phyloP scores from a whole-genome alignment of 2,797 vertebrate species.

The Peromyscus eremicus region DNA sequence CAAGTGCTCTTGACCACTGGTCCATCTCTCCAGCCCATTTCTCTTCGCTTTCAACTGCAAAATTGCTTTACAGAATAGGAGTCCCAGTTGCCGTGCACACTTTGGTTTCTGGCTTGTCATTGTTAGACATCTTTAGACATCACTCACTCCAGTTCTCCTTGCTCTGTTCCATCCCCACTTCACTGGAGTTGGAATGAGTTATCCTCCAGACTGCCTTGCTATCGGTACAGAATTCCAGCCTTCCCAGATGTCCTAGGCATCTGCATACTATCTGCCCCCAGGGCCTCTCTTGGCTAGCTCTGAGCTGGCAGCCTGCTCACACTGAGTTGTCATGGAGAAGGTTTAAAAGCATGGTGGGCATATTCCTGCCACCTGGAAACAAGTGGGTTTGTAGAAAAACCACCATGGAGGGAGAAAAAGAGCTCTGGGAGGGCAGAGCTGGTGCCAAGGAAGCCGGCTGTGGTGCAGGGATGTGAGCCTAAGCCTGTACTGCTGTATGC shows the following conservation, averaged over 20 bases:
- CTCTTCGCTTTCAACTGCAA: not conserved
- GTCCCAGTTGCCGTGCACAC: not conserved
- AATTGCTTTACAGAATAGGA: conserved; percentile 36
- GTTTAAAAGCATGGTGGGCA: conserved; percentile 71
- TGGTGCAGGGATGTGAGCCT: not conserved
- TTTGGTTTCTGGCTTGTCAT: not conserved
- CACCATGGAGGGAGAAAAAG: conserved; percentile 16
- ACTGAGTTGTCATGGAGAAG: conserved; percentile 82
- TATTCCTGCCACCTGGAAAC: conserved; percentile 67
- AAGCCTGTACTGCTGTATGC: conserved; percentile 41
- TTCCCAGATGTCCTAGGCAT: not conserved
- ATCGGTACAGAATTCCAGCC: not conserved
- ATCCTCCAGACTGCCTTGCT: not conserved
- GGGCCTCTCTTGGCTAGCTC: conserved; percentile 49
- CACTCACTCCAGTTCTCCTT: not conserved
- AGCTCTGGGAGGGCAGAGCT: conserved; percentile 32
- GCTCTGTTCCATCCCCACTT: not conserved
- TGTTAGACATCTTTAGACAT: not conserved
- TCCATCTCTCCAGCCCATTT: not conserved
- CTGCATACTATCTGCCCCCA: not conserved
- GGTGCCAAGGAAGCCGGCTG: not conserved
- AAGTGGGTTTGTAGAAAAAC: not conserved
- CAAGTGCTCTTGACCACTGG: not conserved
- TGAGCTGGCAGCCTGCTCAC: conserved; percentile 27
- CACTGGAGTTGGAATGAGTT: not conserved